A percentile compares a stretch with the other conserved stretches of the same genome.
These are phyloP conservation scores for Drosophila pachea DNA, from an alignment of 1,140 invertebrate genomes.

Conservation along the genomic window DNA sequence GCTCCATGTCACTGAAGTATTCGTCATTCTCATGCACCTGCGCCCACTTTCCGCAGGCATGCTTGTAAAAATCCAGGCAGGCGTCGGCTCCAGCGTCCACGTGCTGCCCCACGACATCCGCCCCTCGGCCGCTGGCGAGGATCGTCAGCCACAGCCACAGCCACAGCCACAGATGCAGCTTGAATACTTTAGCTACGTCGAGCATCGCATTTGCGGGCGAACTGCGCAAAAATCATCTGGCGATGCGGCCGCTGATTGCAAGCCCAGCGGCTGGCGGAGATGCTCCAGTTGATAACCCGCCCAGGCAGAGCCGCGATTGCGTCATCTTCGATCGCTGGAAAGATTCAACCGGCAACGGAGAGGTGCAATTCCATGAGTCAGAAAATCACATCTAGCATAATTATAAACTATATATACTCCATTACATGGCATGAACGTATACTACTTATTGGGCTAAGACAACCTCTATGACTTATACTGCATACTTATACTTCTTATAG, in stretches of 20 bases:
- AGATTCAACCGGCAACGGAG: too few relatives aligned
- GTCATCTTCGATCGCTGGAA: background rate
- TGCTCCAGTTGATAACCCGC: conserved; percentile 14
- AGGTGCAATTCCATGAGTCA: too few relatives aligned
- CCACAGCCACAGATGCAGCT: background rate
- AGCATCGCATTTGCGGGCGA: conserved; percentile 14
- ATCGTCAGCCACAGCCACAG: background rate
- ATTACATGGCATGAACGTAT: too few relatives aligned
- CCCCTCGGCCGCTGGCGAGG: background rate
- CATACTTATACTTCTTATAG: too few relatives aligned
- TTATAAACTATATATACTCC: too few relatives aligned
- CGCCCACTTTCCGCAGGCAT: conserved; percentile 53
- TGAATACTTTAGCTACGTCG: conserved; percentile 13
- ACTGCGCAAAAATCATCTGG: conserved; percentile 18
- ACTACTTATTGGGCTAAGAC: too few relatives aligned
- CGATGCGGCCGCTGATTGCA: background rate
- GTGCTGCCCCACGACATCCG: conserved; percentile 16
- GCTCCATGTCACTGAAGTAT: conserved; percentile 23
- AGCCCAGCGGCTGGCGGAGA: background rate
- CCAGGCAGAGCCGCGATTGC: background rate
- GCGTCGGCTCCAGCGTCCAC: conserved; percentile 12
- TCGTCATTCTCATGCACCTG: background rate
- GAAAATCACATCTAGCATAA: too few relatives aligned
- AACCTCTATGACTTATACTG: too few relatives aligned
- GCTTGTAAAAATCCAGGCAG: conserved; percentile 45